A percentile compares a stretch with the other conserved stretches of the same genome.
Evolutionary conservation across 2,113 vertebrate genomes (phyloP).

Genomic region (rat (Rattus norvegicus)): DNA sequence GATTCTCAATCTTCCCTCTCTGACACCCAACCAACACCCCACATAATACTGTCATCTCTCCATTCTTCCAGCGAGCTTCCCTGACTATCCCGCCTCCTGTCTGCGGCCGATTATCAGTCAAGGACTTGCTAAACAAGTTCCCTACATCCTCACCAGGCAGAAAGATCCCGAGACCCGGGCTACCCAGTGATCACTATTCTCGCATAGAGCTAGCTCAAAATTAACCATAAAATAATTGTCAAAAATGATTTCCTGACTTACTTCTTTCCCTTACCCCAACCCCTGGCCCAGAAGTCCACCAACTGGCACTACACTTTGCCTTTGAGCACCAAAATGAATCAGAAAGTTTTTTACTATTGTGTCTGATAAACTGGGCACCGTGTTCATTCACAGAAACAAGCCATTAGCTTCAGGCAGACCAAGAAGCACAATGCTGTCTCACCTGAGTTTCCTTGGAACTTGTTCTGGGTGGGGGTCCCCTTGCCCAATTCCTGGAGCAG

Average conservation of each 20-base stretch:
- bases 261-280: not conserved
- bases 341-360: not conserved
- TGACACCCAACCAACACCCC: accelerated
- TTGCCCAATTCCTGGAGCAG: not conserved
- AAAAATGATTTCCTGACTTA: not conserved
- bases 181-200: not conserved
- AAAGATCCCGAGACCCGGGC: not conserved
- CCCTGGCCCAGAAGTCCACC: not conserved
- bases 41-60: not conserved
- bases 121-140: not conserved
- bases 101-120: not conserved
- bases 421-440: not conserved
- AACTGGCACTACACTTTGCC: not conserved
- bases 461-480: not conserved
- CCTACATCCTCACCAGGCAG: not conserved
- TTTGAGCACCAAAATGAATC: not conserved
- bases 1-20: not conserved
- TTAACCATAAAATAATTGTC: not conserved
- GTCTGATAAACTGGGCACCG: not conserved
- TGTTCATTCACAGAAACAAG: not conserved
- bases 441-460: not conserved
- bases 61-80: not conserved
- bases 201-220: not conserved
- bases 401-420: not conserved
- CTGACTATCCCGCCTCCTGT: not conserved